These are phyloP conservation scores for Eurytoma adleriae DNA, from an alignment of 2,888 invertebrate genomes.

Conservation along the genomic window DNA sequence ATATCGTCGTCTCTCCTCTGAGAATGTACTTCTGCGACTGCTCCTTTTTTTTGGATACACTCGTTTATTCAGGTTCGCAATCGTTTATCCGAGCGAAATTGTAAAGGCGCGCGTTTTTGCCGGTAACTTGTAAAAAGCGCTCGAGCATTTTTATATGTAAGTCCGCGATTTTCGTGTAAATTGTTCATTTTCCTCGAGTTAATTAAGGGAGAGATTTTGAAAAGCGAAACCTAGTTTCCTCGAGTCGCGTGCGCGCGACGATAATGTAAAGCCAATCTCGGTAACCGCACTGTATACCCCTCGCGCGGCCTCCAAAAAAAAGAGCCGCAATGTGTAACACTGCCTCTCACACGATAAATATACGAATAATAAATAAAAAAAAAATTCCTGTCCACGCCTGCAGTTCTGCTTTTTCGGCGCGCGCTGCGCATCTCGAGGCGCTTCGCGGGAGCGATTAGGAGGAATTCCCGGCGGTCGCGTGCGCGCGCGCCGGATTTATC, in stretches of 20 bases:
- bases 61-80: neutral
- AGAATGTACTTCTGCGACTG: neutral
- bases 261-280: slow-evolving; percentile 4
- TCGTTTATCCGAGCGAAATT: neutral
- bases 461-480: slow-evolving; percentile 8
- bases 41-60: neutral
- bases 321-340: neutral
- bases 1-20: neutral
- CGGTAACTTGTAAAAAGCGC: neutral
- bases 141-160: neutral
- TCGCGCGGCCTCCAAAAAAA: neutral
- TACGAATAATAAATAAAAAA: neutral
- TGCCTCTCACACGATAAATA: neutral
- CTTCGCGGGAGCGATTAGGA: slow-evolving; percentile 14
- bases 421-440: neutral
- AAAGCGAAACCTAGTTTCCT: neutral
- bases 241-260: slow-evolving; percentile 1
- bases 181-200: neutral
- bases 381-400: neutral
- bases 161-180: slow-evolving; percentile 21
- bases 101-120: neutral
- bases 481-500: slow-evolving; percentile 28
- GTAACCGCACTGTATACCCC: slow-evolving; percentile 10
- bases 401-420: too few species aligned
- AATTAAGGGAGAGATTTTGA: neutral